These are phyloP conservation scores for Epirrhoe tristata DNA, from an alignment of 2,888 invertebrate species.

Conservation along the genomic window DNA sequence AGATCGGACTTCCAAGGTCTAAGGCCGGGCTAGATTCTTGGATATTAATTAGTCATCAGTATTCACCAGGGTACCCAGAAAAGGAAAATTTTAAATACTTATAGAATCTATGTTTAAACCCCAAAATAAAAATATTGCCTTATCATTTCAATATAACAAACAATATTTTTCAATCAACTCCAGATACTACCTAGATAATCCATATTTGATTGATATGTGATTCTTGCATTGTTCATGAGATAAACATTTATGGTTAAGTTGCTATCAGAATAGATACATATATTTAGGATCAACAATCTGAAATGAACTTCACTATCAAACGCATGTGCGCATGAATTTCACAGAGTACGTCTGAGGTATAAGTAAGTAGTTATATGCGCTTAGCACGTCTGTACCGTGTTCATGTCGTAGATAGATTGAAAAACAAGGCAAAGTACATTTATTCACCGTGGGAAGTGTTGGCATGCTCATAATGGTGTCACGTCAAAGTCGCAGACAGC, in stretches of 20 bases:
- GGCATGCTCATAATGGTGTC: slow-evolving; percentile 22
- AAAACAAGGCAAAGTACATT: slow-evolving; percentile 37
- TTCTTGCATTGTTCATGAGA: slow-evolving; percentile 13
- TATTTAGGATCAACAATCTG: slow-evolving; percentile 62
- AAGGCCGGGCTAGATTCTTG: slow-evolving; percentile 14
- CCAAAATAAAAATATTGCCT: slow-evolving; percentile 3
- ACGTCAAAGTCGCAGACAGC: slow-evolving; percentile 28
- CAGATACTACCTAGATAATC: slow-evolving; percentile 5
- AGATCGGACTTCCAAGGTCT: slow-evolving; percentile 15
- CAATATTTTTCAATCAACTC: slow-evolving; percentile 22
- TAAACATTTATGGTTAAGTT: slow-evolving; percentile 13
- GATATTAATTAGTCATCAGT: background rate
- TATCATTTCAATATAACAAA: slow-evolving; percentile 26
- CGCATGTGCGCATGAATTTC: slow-evolving; percentile 58
- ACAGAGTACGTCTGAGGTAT: slow-evolving; percentile 50
- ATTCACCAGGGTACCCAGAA: background rate
- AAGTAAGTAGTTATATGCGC: slow-evolving; percentile 36
- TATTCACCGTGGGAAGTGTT: slow-evolving; percentile 22
- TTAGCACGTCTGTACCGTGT: slow-evolving; percentile 21
- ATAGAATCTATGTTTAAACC: background rate
- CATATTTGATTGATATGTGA: slow-evolving; percentile 12
- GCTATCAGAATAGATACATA: slow-evolving; percentile 29
- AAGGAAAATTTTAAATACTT: background rate
- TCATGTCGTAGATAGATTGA: slow-evolving; percentile 32
- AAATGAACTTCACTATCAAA: slow-evolving; percentile 67